Evolutionary conservation across 2,113 vertebrate species (phyloP).

Genomic region (Athene cunicularia): DNA sequence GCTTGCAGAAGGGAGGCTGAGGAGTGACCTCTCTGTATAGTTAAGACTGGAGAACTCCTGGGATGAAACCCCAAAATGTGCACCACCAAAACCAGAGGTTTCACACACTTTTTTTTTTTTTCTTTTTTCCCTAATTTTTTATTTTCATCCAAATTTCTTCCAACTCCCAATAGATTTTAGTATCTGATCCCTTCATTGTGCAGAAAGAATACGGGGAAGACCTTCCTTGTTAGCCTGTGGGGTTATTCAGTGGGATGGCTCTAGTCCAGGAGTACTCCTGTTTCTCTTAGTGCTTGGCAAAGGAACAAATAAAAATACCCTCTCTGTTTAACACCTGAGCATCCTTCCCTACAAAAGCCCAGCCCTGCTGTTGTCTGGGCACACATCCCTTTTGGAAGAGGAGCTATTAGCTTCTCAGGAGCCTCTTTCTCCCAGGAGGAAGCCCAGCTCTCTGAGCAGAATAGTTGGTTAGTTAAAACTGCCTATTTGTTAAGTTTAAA

Average conservation of each 20-base stretch:
- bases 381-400: background rate
- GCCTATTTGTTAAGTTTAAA: background rate
- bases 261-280: background rate
- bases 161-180: background rate
- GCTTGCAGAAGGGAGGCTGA: background rate
- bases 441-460: background rate
- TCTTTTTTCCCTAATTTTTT: too few relatives aligned
- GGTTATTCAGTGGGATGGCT: background rate
- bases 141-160: background rate
- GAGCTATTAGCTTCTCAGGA: background rate
- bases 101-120: background rate
- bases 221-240: background rate
- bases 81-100: background rate
- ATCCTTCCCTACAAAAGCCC: background rate
- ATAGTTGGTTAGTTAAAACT: background rate
- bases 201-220: background rate
- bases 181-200: background rate
- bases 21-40: accelerated
- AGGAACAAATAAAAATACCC: background rate
- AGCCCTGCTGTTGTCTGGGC: constrained; percentile 50
- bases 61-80: background rate
- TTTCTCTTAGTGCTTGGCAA: background rate
- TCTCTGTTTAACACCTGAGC: constrained; percentile 40
- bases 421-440: background rate
- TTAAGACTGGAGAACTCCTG: background rate